Base-by-base conservation (phyloP, 1,140 invertebrate genomes). In the Drosophila teissieri region DNA sequence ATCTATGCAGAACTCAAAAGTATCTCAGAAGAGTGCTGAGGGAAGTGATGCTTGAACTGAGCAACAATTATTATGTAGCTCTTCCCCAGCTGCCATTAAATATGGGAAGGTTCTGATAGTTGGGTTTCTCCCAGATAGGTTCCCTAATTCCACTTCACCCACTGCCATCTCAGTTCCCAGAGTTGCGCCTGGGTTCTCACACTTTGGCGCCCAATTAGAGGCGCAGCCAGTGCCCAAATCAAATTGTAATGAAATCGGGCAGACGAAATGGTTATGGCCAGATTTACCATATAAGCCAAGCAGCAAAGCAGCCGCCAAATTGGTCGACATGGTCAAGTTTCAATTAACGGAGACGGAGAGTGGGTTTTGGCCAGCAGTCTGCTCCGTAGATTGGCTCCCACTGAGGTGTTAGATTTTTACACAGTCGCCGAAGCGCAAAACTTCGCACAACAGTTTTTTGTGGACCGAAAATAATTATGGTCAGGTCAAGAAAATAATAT, bases 261-360 rank as follows among this genome's bases (percentile, higher is more conserved):
- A 55, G 68, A 80, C 80, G 70, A 89, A 77, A 88, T 88, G 80
- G 80, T 88, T 86, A 89, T 89, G 84, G 84, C 80, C 80, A 88
- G 89, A 88, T 89, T 88, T 88, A 78, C 84, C 84, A 88, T 89
- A 88, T 80, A 89, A 19, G 19, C 19, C 1, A 19, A 54, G 51
- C 54, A 53, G 61, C 48, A 68, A 40, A 61, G 54, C 40, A 42
- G 45, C 36, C 19, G 62, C 83, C 68, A 88, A 80, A 89, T 88
- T 89, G 84, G 84, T 83, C 67, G 83, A 88, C 84, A 88, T 88
- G 84, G 84, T 88, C 84, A 88, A 89, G 84, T 88, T 88, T 89
- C 84, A 88, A 88, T 88, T 88, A 88, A 79, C 76, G 42, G 24
- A 56, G 68, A 40, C 67, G 69, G 67, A 56, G 67, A 70, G 36